These are phyloP conservation scores for Galeruca laticollis DNA, from an alignment of 2,888 invertebrate genomes.

Conservation along the genomic window DNA sequence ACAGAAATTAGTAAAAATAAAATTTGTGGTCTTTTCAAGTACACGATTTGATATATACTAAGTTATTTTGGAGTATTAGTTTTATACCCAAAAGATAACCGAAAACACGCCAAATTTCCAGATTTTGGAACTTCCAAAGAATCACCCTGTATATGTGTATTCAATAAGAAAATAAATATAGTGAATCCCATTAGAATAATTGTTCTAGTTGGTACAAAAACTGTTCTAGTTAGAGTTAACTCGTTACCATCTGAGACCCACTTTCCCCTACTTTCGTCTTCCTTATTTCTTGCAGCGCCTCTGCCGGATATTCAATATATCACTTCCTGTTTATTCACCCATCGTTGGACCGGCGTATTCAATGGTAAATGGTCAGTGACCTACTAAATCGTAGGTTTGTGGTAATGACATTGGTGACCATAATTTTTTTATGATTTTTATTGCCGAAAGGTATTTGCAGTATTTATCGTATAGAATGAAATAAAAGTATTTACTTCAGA, in stretches of 20 bases:
- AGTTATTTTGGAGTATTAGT: no score
- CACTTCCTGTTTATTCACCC: conserved; percentile 20
- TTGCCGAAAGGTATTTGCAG: no score
- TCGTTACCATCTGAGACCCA: neutral
- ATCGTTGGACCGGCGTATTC: conserved; percentile 29
- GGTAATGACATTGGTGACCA: neutral
- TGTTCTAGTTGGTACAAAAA: neutral
- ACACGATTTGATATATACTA: no score
- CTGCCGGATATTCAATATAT: conserved; percentile 15
- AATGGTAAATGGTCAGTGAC: conserved; percentile 39
- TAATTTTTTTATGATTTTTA: neutral
- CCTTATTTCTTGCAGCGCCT: conserved; percentile 12
- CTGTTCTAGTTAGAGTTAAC: neutral
- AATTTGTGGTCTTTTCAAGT: no score
- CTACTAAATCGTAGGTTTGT: conserved; percentile 26
- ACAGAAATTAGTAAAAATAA: no score
- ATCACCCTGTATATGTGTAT: no score
- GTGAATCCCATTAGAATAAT: neutral
- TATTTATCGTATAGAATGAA: no score
- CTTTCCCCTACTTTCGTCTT: conserved; percentile 14
- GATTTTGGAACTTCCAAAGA: no score
- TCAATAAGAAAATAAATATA: no score
- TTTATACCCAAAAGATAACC: no score
- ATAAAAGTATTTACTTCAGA: neutral
- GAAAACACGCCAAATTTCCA: no score